These are phyloP conservation scores for Pituophis catenifer DNA, from an alignment of 2,113 vertebrate species.

Conservation along the genomic window DNA sequence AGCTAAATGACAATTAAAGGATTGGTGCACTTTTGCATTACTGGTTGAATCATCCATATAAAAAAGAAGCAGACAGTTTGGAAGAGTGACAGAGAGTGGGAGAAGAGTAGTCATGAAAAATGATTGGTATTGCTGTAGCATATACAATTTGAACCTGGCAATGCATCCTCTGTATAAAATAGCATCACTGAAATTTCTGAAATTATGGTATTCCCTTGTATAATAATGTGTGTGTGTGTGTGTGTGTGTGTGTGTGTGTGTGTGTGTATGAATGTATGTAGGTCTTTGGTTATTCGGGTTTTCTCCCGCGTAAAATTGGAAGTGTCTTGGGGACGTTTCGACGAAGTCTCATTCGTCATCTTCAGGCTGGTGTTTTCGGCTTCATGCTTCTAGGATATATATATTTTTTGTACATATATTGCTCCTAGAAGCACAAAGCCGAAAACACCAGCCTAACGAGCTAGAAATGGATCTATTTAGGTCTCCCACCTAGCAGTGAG, in stretches of 20 bases:
- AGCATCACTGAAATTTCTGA: neutral
- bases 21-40: neutral
- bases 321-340: no score
- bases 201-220: neutral
- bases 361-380: no score
- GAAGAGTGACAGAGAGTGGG: neutral
- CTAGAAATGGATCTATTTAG: no score
- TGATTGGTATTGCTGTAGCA: neutral
- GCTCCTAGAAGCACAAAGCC: no score
- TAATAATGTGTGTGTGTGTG: neutral
- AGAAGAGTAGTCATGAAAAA: neutral
- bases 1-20: neutral
- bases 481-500: no score
- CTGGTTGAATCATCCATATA: neutral
- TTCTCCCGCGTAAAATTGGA: no score
- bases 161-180: neutral
- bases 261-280: rapidly evolving
- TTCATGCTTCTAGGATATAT: no score
- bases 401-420: no score
- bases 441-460: no score
- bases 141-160: neutral
- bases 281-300: no score
- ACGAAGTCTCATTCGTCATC: no score
- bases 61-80: neutral
- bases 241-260: no score